Evolutionary conservation across 2,888 invertebrate genomes (phyloP), one percentile per base, ranked within the genome.

Genomic region (Heliconius ismenius): DNA sequence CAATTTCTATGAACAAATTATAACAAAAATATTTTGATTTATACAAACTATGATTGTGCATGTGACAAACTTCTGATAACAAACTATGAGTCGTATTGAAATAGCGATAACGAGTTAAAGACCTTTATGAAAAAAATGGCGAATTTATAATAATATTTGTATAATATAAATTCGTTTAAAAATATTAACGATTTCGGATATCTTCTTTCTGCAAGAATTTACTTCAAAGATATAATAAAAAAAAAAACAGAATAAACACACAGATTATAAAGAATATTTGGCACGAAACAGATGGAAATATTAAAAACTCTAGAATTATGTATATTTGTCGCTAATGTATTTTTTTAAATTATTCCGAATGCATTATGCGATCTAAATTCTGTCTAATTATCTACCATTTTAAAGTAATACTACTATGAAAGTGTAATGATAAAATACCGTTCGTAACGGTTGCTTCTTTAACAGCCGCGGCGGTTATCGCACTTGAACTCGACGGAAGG

Each of bases 371-470:
- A 28, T 36, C 68, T 60, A 26, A 62, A 63, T 75, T 69, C 32
- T 15, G 32, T 32, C 6, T 74, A 74, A 75, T 75, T 75, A 69
- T 67, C 28, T 63, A 69, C 63, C 54, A 84, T 84, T 84, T 83
- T 81, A 78, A 81, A 79, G 74, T 73, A 82, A 70, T 83, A 83
- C 84, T 85, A 83, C 83, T 87, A 87, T 85, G 86, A 87, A 86
- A 84, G 83, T 84, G 83, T 77, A 78, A 81, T 81, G 79, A 81
- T 82, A 81, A 83, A 83, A 76, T 86, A 86, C 84, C 87, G 85
- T 86, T 84, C 79, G 74, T 88, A 88, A 87, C 88, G 84, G 86
- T 76, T 69, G 79, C 76, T 54, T 79, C 78, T 76, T 79, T 86
- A 85, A 85, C 84, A 82, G 84, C 83, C 83, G 84, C 82, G 82